Evolutionary conservation across 2,797 vertebrate genomes (phyloP).

Genomic region (Urosaurus nigricauda): DNA sequence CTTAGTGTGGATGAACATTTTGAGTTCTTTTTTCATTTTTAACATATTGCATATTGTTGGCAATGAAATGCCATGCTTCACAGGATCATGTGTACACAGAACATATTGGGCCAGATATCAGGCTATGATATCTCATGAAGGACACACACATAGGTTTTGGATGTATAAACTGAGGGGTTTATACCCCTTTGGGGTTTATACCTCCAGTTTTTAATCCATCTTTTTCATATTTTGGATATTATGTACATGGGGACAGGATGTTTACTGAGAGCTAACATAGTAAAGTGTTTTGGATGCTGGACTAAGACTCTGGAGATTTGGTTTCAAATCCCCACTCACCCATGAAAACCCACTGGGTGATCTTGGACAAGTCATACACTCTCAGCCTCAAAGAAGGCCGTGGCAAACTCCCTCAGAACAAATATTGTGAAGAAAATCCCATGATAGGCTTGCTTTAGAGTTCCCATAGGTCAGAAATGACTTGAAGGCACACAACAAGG

Average conservation of each 20-base stretch:
- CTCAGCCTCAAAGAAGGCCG: too few species aligned
- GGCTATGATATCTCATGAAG: not conserved
- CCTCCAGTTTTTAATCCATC: not conserved
- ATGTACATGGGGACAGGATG: not conserved
- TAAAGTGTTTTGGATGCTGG: too few species aligned
- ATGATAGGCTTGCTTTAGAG: too few species aligned
- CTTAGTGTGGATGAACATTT: not conserved
- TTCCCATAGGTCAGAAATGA: too few species aligned
- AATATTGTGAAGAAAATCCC: too few species aligned
- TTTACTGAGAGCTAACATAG: too few species aligned
- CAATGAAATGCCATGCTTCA: not conserved
- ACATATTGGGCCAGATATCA: not conserved
- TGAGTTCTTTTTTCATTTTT: not conserved
- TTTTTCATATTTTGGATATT: not conserved
- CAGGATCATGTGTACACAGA: not conserved
- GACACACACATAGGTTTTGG: not conserved
- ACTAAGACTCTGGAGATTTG: too few species aligned
- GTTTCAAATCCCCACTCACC: too few species aligned
- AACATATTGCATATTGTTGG: not conserved
- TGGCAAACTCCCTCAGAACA: too few species aligned
- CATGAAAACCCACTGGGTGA: too few species aligned
- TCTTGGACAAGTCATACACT: too few species aligned
- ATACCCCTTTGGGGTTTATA: not conserved
- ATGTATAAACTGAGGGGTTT: not conserved
- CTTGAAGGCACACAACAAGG: too few species aligned